Conservation (phyloP, 2,888 invertebrate species). For the Troides aeacus region DNA sequence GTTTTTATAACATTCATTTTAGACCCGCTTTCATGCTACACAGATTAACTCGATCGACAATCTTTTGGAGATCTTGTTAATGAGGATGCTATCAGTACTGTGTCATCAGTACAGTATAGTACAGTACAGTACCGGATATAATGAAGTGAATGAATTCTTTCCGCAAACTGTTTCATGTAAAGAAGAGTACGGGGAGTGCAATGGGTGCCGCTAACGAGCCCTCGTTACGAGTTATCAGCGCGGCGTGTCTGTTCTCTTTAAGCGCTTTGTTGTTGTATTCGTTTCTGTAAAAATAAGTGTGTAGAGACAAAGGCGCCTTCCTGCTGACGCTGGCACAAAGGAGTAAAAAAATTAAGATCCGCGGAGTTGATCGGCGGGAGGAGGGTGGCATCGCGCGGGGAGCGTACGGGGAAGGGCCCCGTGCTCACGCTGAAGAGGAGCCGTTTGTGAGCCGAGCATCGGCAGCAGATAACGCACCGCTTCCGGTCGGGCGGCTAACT, state of each 20-base stretch:
- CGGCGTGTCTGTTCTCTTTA: not conserved
- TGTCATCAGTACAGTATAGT: no score
- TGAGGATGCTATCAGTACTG: no score
- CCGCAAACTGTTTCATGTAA: no score
- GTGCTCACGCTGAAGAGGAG: no score
- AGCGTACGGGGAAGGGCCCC: not conserved
- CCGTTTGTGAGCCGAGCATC: not conserved
- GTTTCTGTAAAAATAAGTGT: constrained; percentile 18
- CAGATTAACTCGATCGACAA: no score
- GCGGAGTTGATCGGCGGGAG: constrained; percentile 7
- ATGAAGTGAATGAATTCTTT: no score
- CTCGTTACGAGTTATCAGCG: constrained; percentile 6
- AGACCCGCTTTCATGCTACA: no score
- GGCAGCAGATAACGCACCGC: constrained; percentile 13
- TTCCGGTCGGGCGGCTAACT: constrained; percentile 10
- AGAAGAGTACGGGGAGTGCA: no score
- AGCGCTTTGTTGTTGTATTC: constrained; percentile 25
- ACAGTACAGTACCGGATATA: no score
- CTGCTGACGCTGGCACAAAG: constrained; percentile 21
- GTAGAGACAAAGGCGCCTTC: constrained; percentile 17
- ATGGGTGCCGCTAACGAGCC: constrained; percentile 2
- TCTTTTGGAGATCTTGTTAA: no score
- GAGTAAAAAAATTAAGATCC: constrained; percentile 6
- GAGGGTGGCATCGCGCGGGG: not conserved
- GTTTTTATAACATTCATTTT: no score